A percentile compares a stretch with the other conserved stretches of the same genome.
Conservation (phyloP, 1,140 invertebrate species). For the Teleopsis dalmanni region DNA sequence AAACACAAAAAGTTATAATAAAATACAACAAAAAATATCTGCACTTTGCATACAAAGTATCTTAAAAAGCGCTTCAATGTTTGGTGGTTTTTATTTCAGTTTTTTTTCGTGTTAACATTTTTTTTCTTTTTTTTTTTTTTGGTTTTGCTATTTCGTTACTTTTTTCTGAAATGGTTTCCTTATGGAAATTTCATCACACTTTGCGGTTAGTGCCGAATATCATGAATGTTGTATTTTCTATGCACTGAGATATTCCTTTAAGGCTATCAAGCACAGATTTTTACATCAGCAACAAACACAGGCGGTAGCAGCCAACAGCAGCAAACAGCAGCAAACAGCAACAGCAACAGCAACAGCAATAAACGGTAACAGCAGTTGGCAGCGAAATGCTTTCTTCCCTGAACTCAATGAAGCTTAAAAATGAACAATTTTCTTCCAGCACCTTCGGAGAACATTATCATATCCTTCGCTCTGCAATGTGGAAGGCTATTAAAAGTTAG, state of each 20-base stretch:
- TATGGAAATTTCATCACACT: constrained; percentile 31
- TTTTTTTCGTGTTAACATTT: background rate
- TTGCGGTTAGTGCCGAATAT: constrained; percentile 1
- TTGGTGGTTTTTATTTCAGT: constrained; percentile 1
- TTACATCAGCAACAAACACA: constrained; percentile 4
- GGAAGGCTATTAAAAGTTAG: too few species aligned
- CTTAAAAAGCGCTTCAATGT: constrained; percentile 19
- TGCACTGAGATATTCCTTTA: constrained; percentile 2
- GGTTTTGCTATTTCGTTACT: background rate
- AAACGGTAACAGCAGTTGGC: too few species aligned
- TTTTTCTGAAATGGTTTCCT: constrained; percentile 22
- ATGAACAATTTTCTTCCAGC: too few species aligned
- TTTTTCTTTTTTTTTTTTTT: background rate
- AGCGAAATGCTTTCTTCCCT: too few species aligned
- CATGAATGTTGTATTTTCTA: constrained; percentile 10
- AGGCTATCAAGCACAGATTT: constrained; percentile 25
- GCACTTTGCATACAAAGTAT: constrained; percentile 42
- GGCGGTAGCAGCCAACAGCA: too few species aligned
- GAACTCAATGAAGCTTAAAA: too few species aligned
- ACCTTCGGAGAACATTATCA: too few species aligned
- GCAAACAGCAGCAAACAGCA: constrained; percentile 3
- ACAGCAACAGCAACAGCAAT: background rate
- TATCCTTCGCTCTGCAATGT: too few species aligned
- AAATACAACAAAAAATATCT: too few species aligned
- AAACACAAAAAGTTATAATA: too few species aligned